These are phyloP conservation scores for Beroe ovata DNA, from an alignment of 37 sponge, comb jelly and placozoan genomes.

Conservation along the genomic window DNA sequence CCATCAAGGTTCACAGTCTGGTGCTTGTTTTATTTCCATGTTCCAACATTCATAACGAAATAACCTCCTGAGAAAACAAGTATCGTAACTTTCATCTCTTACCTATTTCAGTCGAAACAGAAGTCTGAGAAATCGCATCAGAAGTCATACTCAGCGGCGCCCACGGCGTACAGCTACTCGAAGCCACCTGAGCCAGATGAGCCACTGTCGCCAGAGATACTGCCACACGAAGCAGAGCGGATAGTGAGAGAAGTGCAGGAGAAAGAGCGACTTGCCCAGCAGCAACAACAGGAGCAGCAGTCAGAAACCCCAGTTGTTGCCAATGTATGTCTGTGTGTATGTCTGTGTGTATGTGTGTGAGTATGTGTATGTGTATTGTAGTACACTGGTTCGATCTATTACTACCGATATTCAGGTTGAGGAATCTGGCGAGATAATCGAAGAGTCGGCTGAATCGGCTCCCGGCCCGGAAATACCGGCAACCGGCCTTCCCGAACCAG, in stretches of 20 bases:
- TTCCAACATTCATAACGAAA: background rate
- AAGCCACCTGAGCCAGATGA: background rate
- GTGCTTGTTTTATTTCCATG: background rate
- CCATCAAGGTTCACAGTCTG: conserved; percentile 48
- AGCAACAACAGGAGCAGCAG: background rate
- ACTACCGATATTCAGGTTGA: too few species aligned
- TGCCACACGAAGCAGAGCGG: conserved; percentile 51
- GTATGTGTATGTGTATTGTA: too few species aligned
- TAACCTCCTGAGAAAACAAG: too few species aligned
- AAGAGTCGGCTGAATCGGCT: background rate
- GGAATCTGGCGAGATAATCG: background rate
- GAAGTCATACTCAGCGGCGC: conserved; percentile 59
- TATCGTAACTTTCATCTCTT: too few species aligned
- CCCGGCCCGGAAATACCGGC: conserved; percentile 64
- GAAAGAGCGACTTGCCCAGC: conserved; percentile 20
- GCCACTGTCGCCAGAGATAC: conserved; percentile 14
- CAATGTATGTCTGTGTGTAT: too few species aligned
- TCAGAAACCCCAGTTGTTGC: too few species aligned
- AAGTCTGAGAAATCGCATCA: conserved; percentile 29
- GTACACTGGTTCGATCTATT: too few species aligned
- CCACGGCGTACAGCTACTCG: conserved; percentile 14
- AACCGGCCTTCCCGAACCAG: conserved; percentile 51
- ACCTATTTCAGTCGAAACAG: conserved; percentile 36
- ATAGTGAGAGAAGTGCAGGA: conserved; percentile 30
- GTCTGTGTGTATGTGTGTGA: too few species aligned